Evolutionary conservation across 2,888 invertebrate species (phyloP), one percentile per base, ranked within the genome.

Genomic region (Cataglyphis rosenhaueri): DNA sequence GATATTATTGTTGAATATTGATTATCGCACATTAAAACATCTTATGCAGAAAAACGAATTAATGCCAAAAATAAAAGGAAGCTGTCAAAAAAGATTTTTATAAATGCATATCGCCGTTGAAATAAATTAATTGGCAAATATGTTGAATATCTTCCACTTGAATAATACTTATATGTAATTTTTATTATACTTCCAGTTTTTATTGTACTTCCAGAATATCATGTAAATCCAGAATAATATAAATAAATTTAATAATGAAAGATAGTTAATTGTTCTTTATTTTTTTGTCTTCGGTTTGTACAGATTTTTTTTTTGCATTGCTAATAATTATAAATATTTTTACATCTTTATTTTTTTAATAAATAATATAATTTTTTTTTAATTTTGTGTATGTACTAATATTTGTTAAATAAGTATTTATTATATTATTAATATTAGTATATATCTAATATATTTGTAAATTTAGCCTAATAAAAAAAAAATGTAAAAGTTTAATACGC

Each of bases 341-440:
- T 52, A 52, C 52, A 52, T 52, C n/a, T 52, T 52, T 8, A 52
- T 52, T 52, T 1, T 6, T 52, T 52, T 52, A 52, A 8, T n/a
- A n/a, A 52, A 18, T 52, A 15, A n/a, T n/a, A 48, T 18, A 52
- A 1, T n/a, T 52, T n/a, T 48, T 52, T n/a, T n/a, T 6, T 2
- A 15, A 8, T 44, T 44, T 15, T 18, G 12, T 44, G 15, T 25
- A 29, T 29, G 29, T 2, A n/a, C 6, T 18, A 48, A 48, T 18
- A 48, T 48, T 52, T n/a, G n/a, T 52, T n/a, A 48, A 52, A 52
- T n/a, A 52, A 52, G 8, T 52, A 52, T 52, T n/a, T 52, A n/a
- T 52, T 57, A 57, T 57, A 52, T 52, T 57, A 10, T 57, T 57
- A 57, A 57, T 3, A 57, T 57, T 57, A 57, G 4, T 57, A 55